A percentile compares a stretch with the other conserved stretches of the same genome.
Conservation (phyloP, 1,140 invertebrate species). For the Cyclargus thomasi region DNA sequence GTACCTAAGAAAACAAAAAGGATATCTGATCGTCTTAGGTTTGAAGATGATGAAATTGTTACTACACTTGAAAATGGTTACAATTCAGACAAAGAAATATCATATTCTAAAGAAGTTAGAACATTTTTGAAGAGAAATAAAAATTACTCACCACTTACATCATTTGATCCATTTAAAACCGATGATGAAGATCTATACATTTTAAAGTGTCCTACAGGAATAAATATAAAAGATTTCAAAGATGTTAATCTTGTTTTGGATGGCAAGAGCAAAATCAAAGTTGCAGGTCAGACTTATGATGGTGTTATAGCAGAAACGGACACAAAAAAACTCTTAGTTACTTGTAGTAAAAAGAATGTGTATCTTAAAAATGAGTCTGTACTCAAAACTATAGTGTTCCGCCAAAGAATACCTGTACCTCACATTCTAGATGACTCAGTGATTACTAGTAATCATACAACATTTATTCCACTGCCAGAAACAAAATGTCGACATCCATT, state of each 20-base stretch:
- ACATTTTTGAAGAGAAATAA: conserved; percentile 34
- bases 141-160: conserved; percentile 28
- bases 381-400: conserved; percentile 36
- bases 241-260: conserved; percentile 34
- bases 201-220: conserved; percentile 44
- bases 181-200: conserved; percentile 54
- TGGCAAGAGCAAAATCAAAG: conserved; percentile 52
- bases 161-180: conserved; percentile 25
- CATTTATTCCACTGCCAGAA: conserved; percentile 53
- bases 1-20: conserved; percentile 10
- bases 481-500: conserved; percentile 61
- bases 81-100: conserved; percentile 12
- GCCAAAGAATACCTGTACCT: conserved; percentile 50
- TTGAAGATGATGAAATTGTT: conserved; percentile 23
- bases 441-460: conserved; percentile 38
- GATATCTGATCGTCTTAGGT: conserved; percentile 20
- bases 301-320: conserved; percentile 29
- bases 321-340: conserved; percentile 31
- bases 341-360: conserved; percentile 25
- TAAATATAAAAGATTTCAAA: conserved; percentile 37
- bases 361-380: conserved; percentile 40
- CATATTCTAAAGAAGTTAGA: conserved; percentile 27
- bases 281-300: conserved; percentile 46
- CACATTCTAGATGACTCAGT: conserved; percentile 41
- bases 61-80: conserved; percentile 12